Evolutionary conservation across 1,140 invertebrate genomes (phyloP).

Genomic region (Teleogryllus occipitalis): DNA sequence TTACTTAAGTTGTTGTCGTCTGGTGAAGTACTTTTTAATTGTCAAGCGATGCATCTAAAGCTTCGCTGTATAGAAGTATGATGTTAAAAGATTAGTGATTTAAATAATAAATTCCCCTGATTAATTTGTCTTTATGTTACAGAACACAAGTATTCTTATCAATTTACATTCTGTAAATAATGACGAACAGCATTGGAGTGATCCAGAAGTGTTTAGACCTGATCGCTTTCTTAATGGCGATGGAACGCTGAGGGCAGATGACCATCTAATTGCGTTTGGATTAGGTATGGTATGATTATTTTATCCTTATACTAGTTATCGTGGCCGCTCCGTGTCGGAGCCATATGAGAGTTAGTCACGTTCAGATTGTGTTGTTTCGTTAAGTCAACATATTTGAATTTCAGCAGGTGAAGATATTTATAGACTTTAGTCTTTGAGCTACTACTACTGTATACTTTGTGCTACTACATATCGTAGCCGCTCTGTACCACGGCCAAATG

Average conservation of each 20-base stretch:
- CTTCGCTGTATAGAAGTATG: not conserved
- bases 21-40: not conserved
- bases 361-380: not conserved
- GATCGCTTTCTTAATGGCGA: constrained; percentile 53
- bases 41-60: not conserved
- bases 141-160: constrained; percentile 52
- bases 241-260: constrained; percentile 40
- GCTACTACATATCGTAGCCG: not conserved
- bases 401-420: too few species aligned
- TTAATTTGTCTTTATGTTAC: not conserved
- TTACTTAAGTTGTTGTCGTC: not conserved
- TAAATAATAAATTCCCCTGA: too few species aligned
- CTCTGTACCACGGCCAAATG: not conserved
- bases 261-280: constrained; percentile 57
- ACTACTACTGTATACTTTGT: too few species aligned
- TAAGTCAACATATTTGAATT: not conserved
- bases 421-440: too few species aligned
- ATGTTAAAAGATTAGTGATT: too few species aligned
- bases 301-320: not conserved
- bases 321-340: not conserved
- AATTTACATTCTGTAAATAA: constrained; percentile 54
- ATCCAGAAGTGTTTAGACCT: constrained; percentile 61
- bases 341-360: not conserved
- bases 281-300: constrained; percentile 41
- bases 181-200: constrained; percentile 50